Evolutionary conservation across 2,797 vertebrate genomes (phyloP), one percentile per base, ranked within the genome.

Genomic region (Cyclura pinguis): DNA sequence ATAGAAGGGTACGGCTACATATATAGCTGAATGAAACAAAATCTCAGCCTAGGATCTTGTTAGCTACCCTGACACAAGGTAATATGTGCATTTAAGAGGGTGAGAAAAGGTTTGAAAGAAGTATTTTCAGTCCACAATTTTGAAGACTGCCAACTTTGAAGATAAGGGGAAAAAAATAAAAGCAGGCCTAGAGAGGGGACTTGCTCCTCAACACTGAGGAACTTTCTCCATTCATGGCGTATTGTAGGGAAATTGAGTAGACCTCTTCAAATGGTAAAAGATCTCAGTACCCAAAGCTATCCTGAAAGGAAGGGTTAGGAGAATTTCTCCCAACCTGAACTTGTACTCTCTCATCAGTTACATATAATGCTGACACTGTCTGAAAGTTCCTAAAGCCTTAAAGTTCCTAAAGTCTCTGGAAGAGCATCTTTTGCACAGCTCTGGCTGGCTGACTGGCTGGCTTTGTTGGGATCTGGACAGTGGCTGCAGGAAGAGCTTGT

Each of bases 1-100:
- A 99, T 88, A 97, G 95, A 92, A 97, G 97, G 97, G 99, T 99
- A 92, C 96, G 98, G 12, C 10, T 16, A 0, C 10, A 78, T 27
- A 27, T 9, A 50, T 24, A 9, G 0, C 0, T 24, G 1, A 47
- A 1, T n/a, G 38, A 84, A 55, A 29, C 0, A 0, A 0, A 69
- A 6, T 29, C 27, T 12, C 74, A n/a, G 32, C 4, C 50, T 32
- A 27, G 84, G 8, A n/a, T 78, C 57, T 35, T 84, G 32, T 84
- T 35, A 29, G 35, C 29, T 80, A 38, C 62, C 57, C 52, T 10
- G 47, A 32, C 18, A 62, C 18, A 74, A 55, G 57, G 35, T 32
- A 47, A 1, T 29, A 38, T 35, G 20, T 38, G 5, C 18, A 29
- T 16, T 29, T 12, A 35, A 12, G 9, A 80, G 81, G 22, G 13